A percentile compares a stretch with the other conserved stretches of the same genome.
Conservation (phyloP, 1,140 invertebrate genomes). For the Lordiphosa stackelbergi region DNA sequence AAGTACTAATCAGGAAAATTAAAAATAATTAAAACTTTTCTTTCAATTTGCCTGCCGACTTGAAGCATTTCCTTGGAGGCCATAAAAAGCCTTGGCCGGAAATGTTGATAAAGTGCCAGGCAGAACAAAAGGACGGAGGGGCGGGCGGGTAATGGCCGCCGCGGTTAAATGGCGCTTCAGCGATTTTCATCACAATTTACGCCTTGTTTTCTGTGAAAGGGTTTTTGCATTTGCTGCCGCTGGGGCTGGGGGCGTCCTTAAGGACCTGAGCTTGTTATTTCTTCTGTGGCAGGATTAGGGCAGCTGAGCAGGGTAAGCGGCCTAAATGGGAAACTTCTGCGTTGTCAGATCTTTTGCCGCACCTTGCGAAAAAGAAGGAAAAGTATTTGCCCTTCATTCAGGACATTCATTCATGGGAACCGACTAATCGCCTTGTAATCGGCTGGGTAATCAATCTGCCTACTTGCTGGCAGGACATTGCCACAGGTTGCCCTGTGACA, state of each 20-base stretch:
- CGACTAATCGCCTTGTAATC: slow-evolving; percentile 63
- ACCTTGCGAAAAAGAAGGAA: slow-evolving; percentile 17
- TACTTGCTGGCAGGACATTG: slow-evolving; percentile 50
- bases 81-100: slow-evolving; percentile 56
- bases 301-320: slow-evolving; percentile 32
- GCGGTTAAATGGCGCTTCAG: slow-evolving; percentile 73
- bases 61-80: slow-evolving; percentile 47
- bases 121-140: background rate
- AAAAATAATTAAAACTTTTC: slow-evolving; percentile 76
- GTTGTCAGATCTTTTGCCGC: slow-evolving; percentile 35
- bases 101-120: slow-evolving; percentile 54
- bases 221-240: slow-evolving; percentile 8
- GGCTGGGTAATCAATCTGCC: slow-evolving; percentile 68
- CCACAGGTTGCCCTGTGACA: slow-evolving; percentile 53
- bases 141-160: slow-evolving; percentile 55
- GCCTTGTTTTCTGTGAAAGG: slow-evolving; percentile 42
- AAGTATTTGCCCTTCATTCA: slow-evolving; percentile 1
- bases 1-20: slow-evolving; percentile 76
- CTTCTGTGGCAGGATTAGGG: slow-evolving; percentile 52
- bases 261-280: slow-evolving; percentile 23
- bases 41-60: slow-evolving; percentile 58
- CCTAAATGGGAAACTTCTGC: slow-evolving; percentile 11
- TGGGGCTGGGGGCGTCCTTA: background rate
- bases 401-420: slow-evolving; percentile 61
- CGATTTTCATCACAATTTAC: slow-evolving; percentile 75